phyloP scores from a whole-genome alignment of 2,797 vertebrate species.

The Potorous gilbertii region DNA sequence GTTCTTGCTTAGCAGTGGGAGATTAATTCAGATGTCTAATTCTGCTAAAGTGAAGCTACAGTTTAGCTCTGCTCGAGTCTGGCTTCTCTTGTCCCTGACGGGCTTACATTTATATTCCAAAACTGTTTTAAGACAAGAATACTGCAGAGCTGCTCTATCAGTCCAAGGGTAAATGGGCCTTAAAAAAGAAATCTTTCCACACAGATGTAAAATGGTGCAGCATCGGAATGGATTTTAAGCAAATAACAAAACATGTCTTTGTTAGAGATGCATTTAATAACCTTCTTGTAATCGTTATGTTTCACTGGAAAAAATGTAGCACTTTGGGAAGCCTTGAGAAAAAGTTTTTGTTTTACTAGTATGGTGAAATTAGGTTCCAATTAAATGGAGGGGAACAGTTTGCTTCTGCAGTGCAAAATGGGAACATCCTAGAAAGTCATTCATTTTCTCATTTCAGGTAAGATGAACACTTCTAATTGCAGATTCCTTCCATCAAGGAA shows the following conservation, averaged over 20 bases:
- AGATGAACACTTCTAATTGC: constrained; percentile 25
- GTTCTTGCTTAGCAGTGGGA: constrained; percentile 49
- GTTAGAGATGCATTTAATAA: constrained; percentile 69
- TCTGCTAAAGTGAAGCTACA: constrained; percentile 56
- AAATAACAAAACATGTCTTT: constrained; percentile 72
- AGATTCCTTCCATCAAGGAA: not conserved
- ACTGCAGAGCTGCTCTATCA: constrained; percentile 74
- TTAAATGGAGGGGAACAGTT: constrained; percentile 60
- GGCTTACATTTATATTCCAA: constrained; percentile 79
- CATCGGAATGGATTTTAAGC: constrained; percentile 67
- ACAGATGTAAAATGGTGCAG: constrained; percentile 70
- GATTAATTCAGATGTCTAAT: constrained; percentile 63
- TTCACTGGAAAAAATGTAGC: constrained; percentile 65
- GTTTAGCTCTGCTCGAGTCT: constrained; percentile 28
- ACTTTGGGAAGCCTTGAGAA: constrained; percentile 60
- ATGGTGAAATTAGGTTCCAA: constrained; percentile 58
- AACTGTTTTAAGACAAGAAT: constrained; percentile 67
- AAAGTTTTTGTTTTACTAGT: constrained; percentile 58
- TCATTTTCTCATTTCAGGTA: not conserved
- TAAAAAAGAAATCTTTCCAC: constrained; percentile 79
- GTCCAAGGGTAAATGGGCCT: constrained; percentile 79
- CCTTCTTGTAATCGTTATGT: constrained; percentile 55
- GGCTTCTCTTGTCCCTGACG: constrained; percentile 37
- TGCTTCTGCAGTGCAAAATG: constrained; percentile 48
- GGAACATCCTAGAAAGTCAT: constrained; percentile 23